Base-by-base conservation (phyloP, 2,113 vertebrate species). In the Silurus asotus region DNA sequence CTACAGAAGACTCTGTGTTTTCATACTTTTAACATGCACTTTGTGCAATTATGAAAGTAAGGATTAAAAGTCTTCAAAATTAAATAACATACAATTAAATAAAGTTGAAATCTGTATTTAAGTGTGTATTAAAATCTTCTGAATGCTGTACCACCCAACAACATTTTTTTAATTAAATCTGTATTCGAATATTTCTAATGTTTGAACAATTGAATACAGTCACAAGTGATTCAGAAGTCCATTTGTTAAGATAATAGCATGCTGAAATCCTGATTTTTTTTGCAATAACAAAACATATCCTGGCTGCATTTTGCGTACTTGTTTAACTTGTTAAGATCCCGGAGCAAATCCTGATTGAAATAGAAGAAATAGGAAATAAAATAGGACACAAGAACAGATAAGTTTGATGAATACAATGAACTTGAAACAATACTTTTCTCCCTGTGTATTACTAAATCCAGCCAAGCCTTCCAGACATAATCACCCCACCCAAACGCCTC, bases 381-480 rank as follows among this genome's bases (percentile, higher is more conserved):
- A 75, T 23, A 6, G 49, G 20, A 53, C 48, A 23, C 20, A n/a
- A 53, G 20, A 75, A n/a, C 20, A 78, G 55, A 28, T 28, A 53
- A 62, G 82, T 85, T 61, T 56, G 56, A 78, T 74, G 48, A 87
- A 87, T 62, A 62, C 53, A 23, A 59, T n/a, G 14, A 86, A 83
- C 55, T 28, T 80, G 49, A 56, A 85, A 88, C 37, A n/a, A 72
- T 83, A 49, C 70, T 61, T 86, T 86, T 70, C 74, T 17, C 58
- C 64, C 81, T 82, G 90, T 89, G 65, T 88, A 53, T 58, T 75
- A 69, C 83, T 87, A 87, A 85, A 82, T 86, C 93, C 91, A 93
- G 93, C 93, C 92, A 94, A 93, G 94, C 94, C 94, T 95, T 89
- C 91, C 92, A 94, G 93, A 95, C 91, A 94, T 89, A 84, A 89